Percentiles rank a stretch among this genome's conserved stretches.
These are phyloP conservation scores for Branchinecta lindahli DNA, from an alignment of 1,140 invertebrate genomes.

Conservation along the genomic window DNA sequence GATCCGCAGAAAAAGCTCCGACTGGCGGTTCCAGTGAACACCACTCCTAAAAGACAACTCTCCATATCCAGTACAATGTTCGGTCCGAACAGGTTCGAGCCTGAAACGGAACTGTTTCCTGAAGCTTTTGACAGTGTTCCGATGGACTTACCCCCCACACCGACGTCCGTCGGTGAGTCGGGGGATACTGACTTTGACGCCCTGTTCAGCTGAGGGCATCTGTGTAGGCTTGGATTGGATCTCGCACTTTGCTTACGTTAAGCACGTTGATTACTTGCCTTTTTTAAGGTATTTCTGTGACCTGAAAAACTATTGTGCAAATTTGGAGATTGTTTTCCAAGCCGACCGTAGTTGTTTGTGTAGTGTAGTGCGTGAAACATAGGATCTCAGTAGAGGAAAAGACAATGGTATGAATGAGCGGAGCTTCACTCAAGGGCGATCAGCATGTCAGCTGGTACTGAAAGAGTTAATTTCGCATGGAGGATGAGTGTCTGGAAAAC, in stretches of 20 bases:
- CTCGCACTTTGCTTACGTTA: slow-evolving; percentile 8
- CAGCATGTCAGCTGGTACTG: not conserved
- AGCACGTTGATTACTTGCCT: not conserved
- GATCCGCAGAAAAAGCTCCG: not conserved
- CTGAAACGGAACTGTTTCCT: not conserved
- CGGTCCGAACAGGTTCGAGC: not conserved
- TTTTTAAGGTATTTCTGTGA: not conserved
- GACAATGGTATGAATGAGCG: not conserved
- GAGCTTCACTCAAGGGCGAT: not conserved
- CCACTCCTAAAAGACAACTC: too few species aligned
- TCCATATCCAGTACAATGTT: not conserved
- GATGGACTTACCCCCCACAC: not conserved
- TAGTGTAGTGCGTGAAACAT: not conserved
- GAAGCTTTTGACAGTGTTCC: not conserved
- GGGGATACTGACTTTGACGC: not conserved
- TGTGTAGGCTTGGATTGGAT: slow-evolving; percentile 8
- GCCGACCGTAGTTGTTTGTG: not conserved
- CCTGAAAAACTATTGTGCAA: not conserved
- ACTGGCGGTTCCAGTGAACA: not conserved
- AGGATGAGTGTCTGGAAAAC: not conserved
- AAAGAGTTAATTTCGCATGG: not conserved
- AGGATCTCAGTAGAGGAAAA: not conserved
- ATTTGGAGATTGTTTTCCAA: not conserved
- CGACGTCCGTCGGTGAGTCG: not conserved
- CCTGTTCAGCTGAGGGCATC: not conserved